These are phyloP conservation scores for Tyria jacobaeae DNA, from an alignment of 2,888 invertebrate genomes.

Conservation along the genomic window DNA sequence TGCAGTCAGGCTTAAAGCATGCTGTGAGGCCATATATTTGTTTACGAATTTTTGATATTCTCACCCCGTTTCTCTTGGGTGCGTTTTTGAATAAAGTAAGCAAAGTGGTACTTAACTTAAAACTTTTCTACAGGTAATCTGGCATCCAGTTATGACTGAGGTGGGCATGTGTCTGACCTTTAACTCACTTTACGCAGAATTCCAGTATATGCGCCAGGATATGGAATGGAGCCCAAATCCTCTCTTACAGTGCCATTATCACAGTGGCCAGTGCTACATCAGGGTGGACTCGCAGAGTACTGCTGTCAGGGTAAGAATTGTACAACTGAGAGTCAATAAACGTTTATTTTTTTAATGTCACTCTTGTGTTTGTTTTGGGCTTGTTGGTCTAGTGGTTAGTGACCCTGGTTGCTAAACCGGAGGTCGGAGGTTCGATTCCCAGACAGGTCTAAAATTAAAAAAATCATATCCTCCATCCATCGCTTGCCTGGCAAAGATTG, in stretches of 20 bases:
- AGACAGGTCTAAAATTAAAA: no score
- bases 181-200: slow-evolving; percentile 77
- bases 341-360: no score
- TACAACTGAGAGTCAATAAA: no score
- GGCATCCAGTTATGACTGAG: slow-evolving; percentile 81
- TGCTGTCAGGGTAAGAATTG: slow-evolving; percentile 68
- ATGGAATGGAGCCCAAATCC: slow-evolving; percentile 55
- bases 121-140: slow-evolving; percentile 59
- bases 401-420: no score
- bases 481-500: no score
- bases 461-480: no score
- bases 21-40: not conserved
- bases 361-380: no score
- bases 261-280: slow-evolving; percentile 80
- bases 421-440: no score
- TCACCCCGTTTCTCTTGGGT: not conserved
- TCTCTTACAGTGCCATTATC: slow-evolving; percentile 81
- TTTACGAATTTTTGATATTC: no score
- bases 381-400: no score
- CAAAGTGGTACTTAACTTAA: no score
- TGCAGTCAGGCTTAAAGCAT: not conserved
- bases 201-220: slow-evolving; percentile 65
- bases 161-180: slow-evolving; percentile 80
- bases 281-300: slow-evolving; percentile 76
- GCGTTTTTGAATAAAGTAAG: not conserved